Conservation (phyloP, 1,140 invertebrate species). For the Aphidius ervi region DNA sequence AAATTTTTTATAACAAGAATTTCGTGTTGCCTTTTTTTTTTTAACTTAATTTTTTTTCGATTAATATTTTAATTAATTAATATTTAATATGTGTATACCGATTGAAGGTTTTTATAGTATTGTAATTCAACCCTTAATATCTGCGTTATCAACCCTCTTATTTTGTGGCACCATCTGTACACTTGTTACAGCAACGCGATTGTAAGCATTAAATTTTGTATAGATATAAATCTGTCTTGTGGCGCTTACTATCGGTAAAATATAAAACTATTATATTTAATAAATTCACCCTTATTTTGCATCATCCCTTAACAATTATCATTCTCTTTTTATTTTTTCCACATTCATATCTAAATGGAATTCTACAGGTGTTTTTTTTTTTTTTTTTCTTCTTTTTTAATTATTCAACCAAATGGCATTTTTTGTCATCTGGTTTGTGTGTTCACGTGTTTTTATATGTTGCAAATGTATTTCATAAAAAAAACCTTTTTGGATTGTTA, state of each 20-base stretch:
- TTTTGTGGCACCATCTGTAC: conserved; percentile 17
- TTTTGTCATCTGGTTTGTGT: neutral
- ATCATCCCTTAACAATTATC: conserved; percentile 8
- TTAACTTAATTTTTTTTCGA: no score
- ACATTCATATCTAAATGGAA: neutral
- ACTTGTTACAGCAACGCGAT: conserved; percentile 7
- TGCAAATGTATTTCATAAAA: no score
- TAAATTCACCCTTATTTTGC: neutral
- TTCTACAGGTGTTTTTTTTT: conserved; percentile 22
- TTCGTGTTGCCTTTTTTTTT: no score
- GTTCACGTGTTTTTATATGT: no score
- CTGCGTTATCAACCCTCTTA: conserved; percentile 2
- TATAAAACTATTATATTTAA: neutral
- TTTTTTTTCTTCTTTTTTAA: neutral
- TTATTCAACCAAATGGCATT: neutral
- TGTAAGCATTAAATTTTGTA: neutral
- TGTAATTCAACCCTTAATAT: neutral
- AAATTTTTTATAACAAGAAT: no score
- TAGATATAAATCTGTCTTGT: conserved; percentile 14
- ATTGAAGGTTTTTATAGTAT: conserved; percentile 16
- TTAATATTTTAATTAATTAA: no score
- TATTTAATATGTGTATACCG: neutral
- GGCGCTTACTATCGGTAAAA: conserved; percentile 17
- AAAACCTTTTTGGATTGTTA: no score
- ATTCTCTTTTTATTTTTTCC: conserved; percentile 13